Evolutionary conservation across 2,113 vertebrate genomes (phyloP).

Genomic region (Numenius arquata): DNA sequence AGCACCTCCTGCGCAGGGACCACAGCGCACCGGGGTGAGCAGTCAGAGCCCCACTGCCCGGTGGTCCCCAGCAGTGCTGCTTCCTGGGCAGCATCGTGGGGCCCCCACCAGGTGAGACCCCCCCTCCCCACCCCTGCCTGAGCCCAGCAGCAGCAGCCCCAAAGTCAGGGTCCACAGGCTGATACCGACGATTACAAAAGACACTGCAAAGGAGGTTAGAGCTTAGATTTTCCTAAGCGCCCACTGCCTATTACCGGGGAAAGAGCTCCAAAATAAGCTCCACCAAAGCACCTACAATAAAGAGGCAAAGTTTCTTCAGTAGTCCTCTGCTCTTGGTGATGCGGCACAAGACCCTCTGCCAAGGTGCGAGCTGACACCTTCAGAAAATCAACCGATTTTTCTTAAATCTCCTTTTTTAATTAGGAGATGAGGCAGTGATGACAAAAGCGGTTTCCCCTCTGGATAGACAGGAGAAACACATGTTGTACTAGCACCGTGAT

Average conservation of each 20-base stretch:
- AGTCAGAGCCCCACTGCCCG: fast-evolving
- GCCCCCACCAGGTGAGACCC: neutral
- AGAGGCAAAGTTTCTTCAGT: neutral
- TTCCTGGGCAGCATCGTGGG: fast-evolving
- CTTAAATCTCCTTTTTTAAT: neutral
- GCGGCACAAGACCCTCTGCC: fast-evolving
- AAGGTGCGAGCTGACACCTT: neutral
- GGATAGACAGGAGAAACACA: neutral
- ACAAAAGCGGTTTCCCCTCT: neutral
- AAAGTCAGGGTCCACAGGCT: fast-evolving
- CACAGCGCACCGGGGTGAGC: fast-evolving
- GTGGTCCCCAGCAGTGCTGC: fast-evolving
- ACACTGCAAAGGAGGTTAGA: neutral
- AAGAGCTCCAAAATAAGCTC: neutral
- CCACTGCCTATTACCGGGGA: neutral
- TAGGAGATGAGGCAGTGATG: neutral
- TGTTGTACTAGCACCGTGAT: fast-evolving
- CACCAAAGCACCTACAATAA: neutral
- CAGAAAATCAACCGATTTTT: neutral
- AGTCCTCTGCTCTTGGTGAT: neutral
- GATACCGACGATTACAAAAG: no score
- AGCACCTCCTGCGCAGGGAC: neutral
- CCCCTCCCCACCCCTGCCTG: neutral
- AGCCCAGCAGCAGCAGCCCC: neutral
- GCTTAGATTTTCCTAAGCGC: neutral